Evolutionary conservation across 2,113 vertebrate species (phyloP).

Genomic region (Chaetodon auriga): DNA sequence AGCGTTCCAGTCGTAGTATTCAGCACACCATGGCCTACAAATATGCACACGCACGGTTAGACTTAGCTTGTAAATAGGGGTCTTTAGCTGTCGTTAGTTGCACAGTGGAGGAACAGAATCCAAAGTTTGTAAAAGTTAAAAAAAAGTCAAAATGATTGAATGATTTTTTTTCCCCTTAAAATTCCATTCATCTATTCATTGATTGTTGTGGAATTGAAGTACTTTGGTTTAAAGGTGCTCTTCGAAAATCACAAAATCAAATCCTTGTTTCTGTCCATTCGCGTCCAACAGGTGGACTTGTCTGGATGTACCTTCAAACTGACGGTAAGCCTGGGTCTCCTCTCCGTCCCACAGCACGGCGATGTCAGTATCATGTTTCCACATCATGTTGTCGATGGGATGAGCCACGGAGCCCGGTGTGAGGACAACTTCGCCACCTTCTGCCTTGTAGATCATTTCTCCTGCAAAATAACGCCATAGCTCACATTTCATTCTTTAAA

Average conservation of each 20-base stretch:
- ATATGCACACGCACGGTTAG: background rate
- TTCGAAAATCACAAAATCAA: too few relatives aligned
- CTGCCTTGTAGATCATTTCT: background rate
- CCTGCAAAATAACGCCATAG: background rate
- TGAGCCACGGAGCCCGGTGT: background rate
- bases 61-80: background rate
- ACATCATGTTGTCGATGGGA: background rate
- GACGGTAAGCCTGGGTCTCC: rapidly evolving
- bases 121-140: background rate
- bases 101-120: background rate
- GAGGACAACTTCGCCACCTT: background rate
- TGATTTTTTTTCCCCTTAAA: too few relatives aligned
- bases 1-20: background rate
- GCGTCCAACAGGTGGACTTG: background rate
- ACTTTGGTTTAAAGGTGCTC: background rate
- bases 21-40: background rate
- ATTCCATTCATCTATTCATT: background rate
- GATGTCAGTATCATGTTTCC: background rate
- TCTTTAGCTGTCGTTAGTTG: background rate
- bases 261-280: too few relatives aligned
- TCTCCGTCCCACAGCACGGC: background rate
- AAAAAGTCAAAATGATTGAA: too few relatives aligned
- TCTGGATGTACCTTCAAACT: conserved; percentile 13
- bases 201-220: background rate
- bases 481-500: background rate